Percentiles rank a stretch among this genome's conserved stretches.
Evolutionary conservation across 2,888 invertebrate species (phyloP).

Genomic region (Byasa hedistus): DNA sequence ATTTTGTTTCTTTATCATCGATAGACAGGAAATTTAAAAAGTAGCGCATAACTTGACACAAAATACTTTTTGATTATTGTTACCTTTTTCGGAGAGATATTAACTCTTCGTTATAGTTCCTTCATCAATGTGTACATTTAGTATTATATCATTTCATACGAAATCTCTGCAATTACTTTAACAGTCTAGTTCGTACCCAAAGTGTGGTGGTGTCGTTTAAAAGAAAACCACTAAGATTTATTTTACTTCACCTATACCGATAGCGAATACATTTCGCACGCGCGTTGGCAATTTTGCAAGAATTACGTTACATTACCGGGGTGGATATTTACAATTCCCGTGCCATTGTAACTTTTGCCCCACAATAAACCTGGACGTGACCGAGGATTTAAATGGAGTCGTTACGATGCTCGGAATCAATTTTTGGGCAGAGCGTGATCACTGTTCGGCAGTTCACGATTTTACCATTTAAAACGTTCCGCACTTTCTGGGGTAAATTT

Average conservation of each 20-base stretch:
- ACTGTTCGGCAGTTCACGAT: conserved; percentile 8
- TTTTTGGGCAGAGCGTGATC: conserved; percentile 24
- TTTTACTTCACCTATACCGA: not conserved
- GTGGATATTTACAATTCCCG: conserved; percentile 54
- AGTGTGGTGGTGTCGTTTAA: not conserved
- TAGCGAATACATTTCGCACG: conserved; percentile 1
- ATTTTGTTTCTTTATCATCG: too few relatives aligned
- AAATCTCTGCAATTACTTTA: too few relatives aligned
- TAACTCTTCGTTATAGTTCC: too few relatives aligned
- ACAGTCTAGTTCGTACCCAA: too few relatives aligned
- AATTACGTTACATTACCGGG: conserved; percentile 58
- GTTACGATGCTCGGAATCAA: conserved; percentile 24
- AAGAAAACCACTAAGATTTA: not conserved
- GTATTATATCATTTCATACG: too few relatives aligned
- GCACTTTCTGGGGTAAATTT: not conserved
- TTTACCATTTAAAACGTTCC: not conserved
- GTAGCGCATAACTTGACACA: too few relatives aligned
- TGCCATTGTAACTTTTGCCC: conserved; percentile 67
- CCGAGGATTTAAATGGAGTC: conserved; percentile 59
- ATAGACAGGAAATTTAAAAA: too few relatives aligned
- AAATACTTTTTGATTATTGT: too few relatives aligned
- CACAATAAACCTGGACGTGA: conserved; percentile 72
- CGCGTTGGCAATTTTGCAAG: conserved; percentile 45
- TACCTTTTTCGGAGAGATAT: too few relatives aligned
- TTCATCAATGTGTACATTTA: too few relatives aligned